These are phyloP conservation scores for Silurus meridionalis DNA, from an alignment of 2,113 vertebrate genomes.

Conservation along the genomic window DNA sequence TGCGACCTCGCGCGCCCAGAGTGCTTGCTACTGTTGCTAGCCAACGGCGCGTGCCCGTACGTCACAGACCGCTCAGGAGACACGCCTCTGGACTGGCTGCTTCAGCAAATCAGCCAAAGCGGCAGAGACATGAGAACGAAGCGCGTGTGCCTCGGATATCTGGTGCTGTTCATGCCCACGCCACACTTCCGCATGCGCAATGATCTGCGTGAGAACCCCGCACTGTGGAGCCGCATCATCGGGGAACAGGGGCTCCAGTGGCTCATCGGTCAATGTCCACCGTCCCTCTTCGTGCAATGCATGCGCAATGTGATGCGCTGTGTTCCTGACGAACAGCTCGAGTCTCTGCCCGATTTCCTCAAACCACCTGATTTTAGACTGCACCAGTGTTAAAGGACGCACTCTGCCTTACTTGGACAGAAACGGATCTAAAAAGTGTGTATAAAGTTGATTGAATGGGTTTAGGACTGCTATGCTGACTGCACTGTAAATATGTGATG, in stretches of 20 bases:
- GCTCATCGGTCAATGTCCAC: constrained; percentile 79
- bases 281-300: constrained; percentile 79
- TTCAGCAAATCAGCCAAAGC: constrained; percentile 70
- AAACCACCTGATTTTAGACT: constrained; percentile 80
- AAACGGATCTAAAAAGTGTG: not conserved
- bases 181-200: constrained; percentile 63
- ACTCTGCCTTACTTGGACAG: not conserved
- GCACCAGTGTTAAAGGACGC: constrained; percentile 30
- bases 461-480: not conserved
- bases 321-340: constrained; percentile 78
- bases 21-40: constrained; percentile 84
- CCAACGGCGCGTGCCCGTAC: constrained; percentile 77
- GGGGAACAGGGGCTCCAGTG: constrained; percentile 80
- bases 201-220: constrained; percentile 72
- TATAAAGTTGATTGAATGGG: not conserved
- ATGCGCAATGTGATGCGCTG: constrained; percentile 83
- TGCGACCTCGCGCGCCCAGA: constrained; percentile 82
- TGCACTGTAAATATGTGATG: constrained; percentile 47
- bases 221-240: constrained; percentile 79
- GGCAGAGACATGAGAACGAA: constrained; percentile 57
- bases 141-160: constrained; percentile 81
- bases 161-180: constrained; percentile 81
- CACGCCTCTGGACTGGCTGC: constrained; percentile 78
- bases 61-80: constrained; percentile 66
- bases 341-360: constrained; percentile 81